Evolutionary conservation across 2,888 invertebrate genomes (phyloP).

Genomic region (Troglohyphantes excavatus): DNA sequence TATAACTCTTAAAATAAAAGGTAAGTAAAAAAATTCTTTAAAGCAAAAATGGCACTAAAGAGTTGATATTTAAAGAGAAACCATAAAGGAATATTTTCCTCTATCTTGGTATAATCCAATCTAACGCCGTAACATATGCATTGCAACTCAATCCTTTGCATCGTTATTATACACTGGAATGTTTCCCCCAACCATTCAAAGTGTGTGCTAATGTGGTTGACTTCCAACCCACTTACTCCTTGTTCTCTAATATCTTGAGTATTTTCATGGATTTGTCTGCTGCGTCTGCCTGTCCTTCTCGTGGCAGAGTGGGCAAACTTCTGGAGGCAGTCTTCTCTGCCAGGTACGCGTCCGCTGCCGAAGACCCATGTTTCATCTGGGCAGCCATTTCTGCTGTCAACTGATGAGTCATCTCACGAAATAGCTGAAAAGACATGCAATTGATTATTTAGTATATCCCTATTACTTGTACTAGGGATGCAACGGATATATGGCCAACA

Average conservation of each 20-base stretch:
- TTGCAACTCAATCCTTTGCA: too few relatives aligned
- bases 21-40: too few relatives aligned
- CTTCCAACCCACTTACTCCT: conserved; percentile 49
- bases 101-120: too few relatives aligned
- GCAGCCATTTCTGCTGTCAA: conserved; percentile 63
- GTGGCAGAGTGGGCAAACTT: conserved; percentile 49
- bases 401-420: conserved; percentile 69
- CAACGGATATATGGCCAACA: too few relatives aligned
- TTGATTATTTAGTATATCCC: too few relatives aligned
- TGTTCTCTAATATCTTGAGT: conserved; percentile 63
- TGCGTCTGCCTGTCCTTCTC: not conserved
- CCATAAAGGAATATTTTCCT: too few relatives aligned
- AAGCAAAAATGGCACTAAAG: too few relatives aligned
- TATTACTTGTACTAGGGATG: too few relatives aligned
- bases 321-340: conserved; percentile 32
- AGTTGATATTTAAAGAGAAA: too few relatives aligned
- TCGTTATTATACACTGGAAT: too few relatives aligned
- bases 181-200: not conserved
- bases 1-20: too few relatives aligned
- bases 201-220: not conserved
- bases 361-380: conserved; percentile 54
- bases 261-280: conserved; percentile 34
- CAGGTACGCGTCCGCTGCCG: conserved; percentile 34
- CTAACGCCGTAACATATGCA: too few relatives aligned
- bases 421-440: conserved; percentile 51